phyloP scores from a whole-genome alignment of 2,888 invertebrate genomes.

The Frankliniella intonsa region DNA sequence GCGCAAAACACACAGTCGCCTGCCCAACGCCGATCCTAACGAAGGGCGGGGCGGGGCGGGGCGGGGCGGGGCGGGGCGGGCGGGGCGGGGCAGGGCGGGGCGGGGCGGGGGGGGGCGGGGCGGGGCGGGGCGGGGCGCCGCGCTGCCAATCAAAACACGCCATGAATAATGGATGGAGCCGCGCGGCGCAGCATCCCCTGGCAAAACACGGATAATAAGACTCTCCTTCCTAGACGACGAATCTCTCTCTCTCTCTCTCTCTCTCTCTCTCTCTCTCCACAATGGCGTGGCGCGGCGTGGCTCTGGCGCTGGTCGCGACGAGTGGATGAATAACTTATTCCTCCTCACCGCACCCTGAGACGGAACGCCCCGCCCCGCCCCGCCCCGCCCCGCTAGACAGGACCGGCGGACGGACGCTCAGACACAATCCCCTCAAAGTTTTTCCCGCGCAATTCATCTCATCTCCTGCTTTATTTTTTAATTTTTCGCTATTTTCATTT shows the following conservation, averaged over 20 bases:
- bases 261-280: not conserved
- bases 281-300: not conserved
- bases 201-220: slow-evolving; percentile 1
- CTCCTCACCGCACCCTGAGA: too few relatives aligned
- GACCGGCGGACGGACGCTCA: too few relatives aligned
- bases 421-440: too few relatives aligned
- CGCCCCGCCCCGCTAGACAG: too few relatives aligned
- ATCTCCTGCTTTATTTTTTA: too few relatives aligned
- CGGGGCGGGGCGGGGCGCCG: not conserved
- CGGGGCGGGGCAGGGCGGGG: not conserved
- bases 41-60: not conserved
- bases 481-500: too few relatives aligned
- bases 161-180: not conserved
- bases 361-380: too few relatives aligned
- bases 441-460: too few relatives aligned
- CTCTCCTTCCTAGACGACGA: not conserved
- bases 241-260: not conserved
- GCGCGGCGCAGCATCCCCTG: not conserved
- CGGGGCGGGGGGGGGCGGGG: not conserved
- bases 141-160: slow-evolving; percentile 19
- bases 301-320: not conserved
- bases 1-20: not conserved
- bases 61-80: not conserved
- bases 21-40: not conserved
- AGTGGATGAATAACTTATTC: not conserved